These are phyloP conservation scores for Tricholaema leucomelas DNA, from an alignment of 2,113 vertebrate species.

Conservation along the genomic window DNA sequence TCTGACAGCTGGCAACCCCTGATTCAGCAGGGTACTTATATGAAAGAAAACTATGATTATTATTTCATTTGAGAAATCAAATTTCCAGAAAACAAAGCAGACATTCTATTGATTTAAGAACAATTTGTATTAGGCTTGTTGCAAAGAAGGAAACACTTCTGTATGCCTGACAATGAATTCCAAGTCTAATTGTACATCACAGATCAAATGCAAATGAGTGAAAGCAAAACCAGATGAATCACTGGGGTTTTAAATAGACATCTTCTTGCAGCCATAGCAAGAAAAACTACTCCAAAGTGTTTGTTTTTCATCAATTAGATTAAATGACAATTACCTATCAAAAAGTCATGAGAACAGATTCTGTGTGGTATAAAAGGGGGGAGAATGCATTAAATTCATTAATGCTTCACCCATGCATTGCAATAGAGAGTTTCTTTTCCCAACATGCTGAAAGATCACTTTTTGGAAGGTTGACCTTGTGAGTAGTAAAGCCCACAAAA, in stretches of 20 bases:
- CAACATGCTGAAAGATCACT: background rate
- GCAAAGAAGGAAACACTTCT: background rate
- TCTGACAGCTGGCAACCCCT: background rate
- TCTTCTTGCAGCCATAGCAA: background rate
- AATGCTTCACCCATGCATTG: background rate
- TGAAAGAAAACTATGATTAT: background rate
- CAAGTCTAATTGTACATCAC: background rate
- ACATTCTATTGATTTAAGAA: background rate
- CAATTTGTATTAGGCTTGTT: background rate
- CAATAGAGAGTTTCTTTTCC: background rate
- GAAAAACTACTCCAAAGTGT: background rate
- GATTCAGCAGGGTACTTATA: background rate
- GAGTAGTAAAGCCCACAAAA: background rate
- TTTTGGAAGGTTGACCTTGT: background rate
- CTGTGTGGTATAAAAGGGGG: background rate
- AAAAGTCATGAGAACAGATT: background rate
- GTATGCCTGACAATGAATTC: background rate
- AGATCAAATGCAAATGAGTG: background rate
- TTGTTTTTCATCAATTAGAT: background rate
- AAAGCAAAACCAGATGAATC: background rate
- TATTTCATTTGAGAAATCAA: background rate
- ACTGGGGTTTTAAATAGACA: background rate
- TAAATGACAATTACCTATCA: background rate
- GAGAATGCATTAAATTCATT: background rate
- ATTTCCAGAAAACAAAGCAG: background rate